phyloP scores from a whole-genome alignment of 2,888 invertebrate genomes.

The Papilio elwesi region DNA sequence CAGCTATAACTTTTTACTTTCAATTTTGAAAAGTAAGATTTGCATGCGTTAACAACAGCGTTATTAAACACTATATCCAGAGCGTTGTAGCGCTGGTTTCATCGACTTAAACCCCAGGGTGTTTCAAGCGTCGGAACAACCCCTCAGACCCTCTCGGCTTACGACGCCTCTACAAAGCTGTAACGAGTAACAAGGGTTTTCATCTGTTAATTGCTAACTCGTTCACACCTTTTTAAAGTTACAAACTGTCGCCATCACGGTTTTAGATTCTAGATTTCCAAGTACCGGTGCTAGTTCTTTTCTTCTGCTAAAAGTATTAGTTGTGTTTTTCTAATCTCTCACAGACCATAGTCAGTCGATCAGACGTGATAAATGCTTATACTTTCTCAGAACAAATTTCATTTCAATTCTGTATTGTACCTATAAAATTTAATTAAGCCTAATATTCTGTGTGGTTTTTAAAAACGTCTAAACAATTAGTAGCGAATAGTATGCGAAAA shows the following conservation, averaged over 20 bases:
- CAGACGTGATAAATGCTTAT: background rate
- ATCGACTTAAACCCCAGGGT: constrained; percentile 11
- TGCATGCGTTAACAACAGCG: too few species aligned
- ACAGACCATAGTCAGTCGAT: background rate
- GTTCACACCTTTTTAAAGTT: constrained; percentile 29
- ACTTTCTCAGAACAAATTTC: too few species aligned
- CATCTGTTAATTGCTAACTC: constrained; percentile 43
- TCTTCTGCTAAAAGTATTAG: background rate
- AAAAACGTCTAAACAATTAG: too few species aligned
- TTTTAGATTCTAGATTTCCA: background rate
- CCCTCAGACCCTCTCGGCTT: constrained; percentile 36
- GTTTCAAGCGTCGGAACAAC: constrained; percentile 15
- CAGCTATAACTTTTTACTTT: too few species aligned
- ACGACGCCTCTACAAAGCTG: constrained; percentile 36
- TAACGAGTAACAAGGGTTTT: constrained; percentile 42
- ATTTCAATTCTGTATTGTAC: too few species aligned
- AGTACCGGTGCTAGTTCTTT: background rate
- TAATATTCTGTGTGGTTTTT: too few species aligned
- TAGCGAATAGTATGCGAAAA: too few species aligned
- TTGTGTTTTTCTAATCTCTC: background rate
- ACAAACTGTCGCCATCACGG: constrained; percentile 26
- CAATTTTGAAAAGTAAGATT: too few species aligned
- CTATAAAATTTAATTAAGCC: too few species aligned
- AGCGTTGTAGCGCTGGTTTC: constrained; percentile 1
- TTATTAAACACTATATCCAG: too few species aligned